These are phyloP conservation scores for Leptodactylus fuscus DNA, from an alignment of 2,113 vertebrate species.

Conservation along the genomic window DNA sequence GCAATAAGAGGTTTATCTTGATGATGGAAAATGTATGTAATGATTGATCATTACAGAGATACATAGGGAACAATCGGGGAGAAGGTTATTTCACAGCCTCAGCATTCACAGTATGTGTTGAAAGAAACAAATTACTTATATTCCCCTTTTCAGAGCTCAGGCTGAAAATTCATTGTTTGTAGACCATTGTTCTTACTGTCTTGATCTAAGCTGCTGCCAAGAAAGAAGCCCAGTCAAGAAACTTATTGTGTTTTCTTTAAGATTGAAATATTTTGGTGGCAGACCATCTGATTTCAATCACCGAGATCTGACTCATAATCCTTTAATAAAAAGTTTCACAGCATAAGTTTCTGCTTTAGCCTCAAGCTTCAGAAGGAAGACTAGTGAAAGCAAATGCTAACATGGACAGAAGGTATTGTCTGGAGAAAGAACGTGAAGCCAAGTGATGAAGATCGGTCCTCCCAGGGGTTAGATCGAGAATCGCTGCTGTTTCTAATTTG, in stretches of 20 bases:
- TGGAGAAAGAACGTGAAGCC: slow-evolving; percentile 18
- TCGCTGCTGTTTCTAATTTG: slow-evolving; percentile 54
- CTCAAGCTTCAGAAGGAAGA: slow-evolving; percentile 28
- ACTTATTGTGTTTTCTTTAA: slow-evolving; percentile 51
- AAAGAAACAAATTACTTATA: slow-evolving; percentile 26
- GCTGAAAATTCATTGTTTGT: not conserved
- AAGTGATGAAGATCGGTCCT: slow-evolving; percentile 34
- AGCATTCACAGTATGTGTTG: slow-evolving; percentile 15
- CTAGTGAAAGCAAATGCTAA: slow-evolving; percentile 49
- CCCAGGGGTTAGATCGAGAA: slow-evolving; percentile 12
- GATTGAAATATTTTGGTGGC: slow-evolving; percentile 45
- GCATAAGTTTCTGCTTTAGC: slow-evolving; percentile 54
- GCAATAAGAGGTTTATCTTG: not conserved
- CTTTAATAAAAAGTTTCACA: slow-evolving; percentile 60
- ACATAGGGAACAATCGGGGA: not conserved
- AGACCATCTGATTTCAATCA: slow-evolving; percentile 57
- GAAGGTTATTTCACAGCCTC: slow-evolving; percentile 2
- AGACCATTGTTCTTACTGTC: slow-evolving; percentile 32
- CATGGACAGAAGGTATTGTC: slow-evolving; percentile 38
- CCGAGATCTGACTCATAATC: slow-evolving; percentile 47
- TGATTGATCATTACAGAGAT: slow-evolving; percentile 28
- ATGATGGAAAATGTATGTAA: not conserved
- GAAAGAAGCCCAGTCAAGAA: slow-evolving; percentile 43
- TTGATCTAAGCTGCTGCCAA: slow-evolving; percentile 39
- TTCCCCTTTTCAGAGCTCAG: not conserved